Percentiles rank a stretch among this genome's conserved stretches.
Conservation (phyloP, 1,140 invertebrate species). For the Leptinotarsa lineolata region DNA sequence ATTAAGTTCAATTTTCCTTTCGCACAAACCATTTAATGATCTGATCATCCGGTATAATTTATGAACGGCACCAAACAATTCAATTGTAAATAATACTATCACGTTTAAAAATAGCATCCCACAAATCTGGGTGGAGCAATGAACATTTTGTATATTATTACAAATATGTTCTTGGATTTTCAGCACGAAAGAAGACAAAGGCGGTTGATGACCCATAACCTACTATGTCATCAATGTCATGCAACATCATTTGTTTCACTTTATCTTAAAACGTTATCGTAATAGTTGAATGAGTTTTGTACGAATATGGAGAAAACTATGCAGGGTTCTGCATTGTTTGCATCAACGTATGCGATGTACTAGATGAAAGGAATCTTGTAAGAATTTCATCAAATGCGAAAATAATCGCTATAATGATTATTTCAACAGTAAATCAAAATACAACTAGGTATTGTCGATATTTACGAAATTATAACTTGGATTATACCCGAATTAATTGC, state of each 20-base stretch:
- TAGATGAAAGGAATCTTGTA: too few relatives aligned
- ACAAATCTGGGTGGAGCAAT: neutral
- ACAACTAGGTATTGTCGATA: too few relatives aligned
- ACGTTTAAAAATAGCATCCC: neutral
- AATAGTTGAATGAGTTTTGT: neutral
- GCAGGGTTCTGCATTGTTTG: neutral
- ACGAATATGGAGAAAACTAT: constrained; percentile 4
- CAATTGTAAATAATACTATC: neutral
- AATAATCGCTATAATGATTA: too few relatives aligned
- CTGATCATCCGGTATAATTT: too few relatives aligned
- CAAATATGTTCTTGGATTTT: neutral
- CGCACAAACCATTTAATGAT: too few relatives aligned
- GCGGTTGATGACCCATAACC: constrained; percentile 12
- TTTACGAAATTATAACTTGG: too few relatives aligned
- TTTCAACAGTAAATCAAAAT: too few relatives aligned
- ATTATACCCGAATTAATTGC: too few relatives aligned
- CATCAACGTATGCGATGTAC: neutral
- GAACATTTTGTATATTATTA: neutral
- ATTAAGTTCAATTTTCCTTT: too few relatives aligned
- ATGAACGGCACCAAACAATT: too few relatives aligned
- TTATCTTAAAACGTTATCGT: constrained; percentile 16
- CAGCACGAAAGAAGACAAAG: neutral
- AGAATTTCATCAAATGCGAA: too few relatives aligned
- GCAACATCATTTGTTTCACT: neutral
- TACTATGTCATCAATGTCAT: neutral